Base-by-base conservation (phyloP, 2,888 invertebrate genomes). In the Cryptosula pallasiana region DNA sequence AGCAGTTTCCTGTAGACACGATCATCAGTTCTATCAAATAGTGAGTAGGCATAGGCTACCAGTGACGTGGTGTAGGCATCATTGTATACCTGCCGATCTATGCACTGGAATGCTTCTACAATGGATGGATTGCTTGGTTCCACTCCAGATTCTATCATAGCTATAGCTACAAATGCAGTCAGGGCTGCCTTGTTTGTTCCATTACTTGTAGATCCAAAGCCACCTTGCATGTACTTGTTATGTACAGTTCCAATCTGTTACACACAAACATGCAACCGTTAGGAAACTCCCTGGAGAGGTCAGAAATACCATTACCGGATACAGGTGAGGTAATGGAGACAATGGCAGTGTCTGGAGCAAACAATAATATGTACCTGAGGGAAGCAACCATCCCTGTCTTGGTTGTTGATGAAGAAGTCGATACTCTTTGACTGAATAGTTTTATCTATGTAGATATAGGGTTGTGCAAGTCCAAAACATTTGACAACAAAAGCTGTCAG, bases 371-470 rank as follows among this genome's bases (percentile, higher is more conserved):
- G n/a, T 9, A 90, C 79, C 36, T 86, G 88, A 1, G 89, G 87
- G 84, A 92, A 92, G 82, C 92, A 92, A 0, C 92, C 92, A 78
- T 91, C 91, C 79, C 91, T 90, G 83, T 90, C 86, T 81, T 92
- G 91, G 71, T 89, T 88, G 2, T 35, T 35, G 9, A 73, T 73
- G 36, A 83, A 75, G 78, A 79, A 82, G 0, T 72, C 25, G 1
- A 79, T 75, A 72, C 80, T 81, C 34, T 74, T 73, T 2, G 72
- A 36, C 13, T 81, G 73, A 55, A 80, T 79, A 81, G 85, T 20
- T 87, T 83, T 73, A 90, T 89, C 91, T 90, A 92, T 23, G 73
- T 74, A 75, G 20, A 83, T 81, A 74, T 77, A 81, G 1, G 75
- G 76, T 55, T 71, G 69, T 2, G 88, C 90, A 85, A 89, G 87